Evolutionary conservation across 2,797 vertebrate genomes (phyloP).

Genomic region (Catostomus latipinnis): DNA sequence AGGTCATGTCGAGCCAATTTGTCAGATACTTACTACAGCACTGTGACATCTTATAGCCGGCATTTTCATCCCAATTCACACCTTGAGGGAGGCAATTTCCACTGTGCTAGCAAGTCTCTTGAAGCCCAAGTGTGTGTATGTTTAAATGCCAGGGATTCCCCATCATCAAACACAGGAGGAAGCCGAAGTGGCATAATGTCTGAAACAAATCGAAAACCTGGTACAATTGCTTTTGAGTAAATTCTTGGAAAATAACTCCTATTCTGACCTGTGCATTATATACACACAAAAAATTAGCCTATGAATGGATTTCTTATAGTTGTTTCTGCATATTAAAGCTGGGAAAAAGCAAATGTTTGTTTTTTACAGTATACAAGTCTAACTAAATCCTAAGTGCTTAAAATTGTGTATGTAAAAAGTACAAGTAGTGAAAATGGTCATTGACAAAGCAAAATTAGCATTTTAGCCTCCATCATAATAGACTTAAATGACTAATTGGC

Average conservation of each 20-base stretch:
- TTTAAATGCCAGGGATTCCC: constrained; percentile 34
- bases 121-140: background rate
- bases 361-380: too few relatives aligned
- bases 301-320: too few relatives aligned
- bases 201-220: background rate
- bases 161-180: background rate
- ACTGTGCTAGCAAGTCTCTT: background rate
- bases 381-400: too few relatives aligned
- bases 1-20: constrained; percentile 26
- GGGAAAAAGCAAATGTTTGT: too few relatives aligned
- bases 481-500: background rate
- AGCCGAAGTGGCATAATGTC: background rate
- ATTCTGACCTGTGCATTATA: background rate
- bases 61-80: constrained; percentile 31
- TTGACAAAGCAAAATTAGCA: too few relatives aligned
- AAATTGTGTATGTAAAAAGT: too few relatives aligned
- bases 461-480: background rate
- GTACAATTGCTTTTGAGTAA: background rate
- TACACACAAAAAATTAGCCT: background rate
- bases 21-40: constrained; percentile 25
- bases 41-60: constrained; percentile 9
- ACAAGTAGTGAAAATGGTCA: too few relatives aligned
- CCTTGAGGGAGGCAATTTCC: background rate
- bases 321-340: too few relatives aligned
- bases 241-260: background rate